A percentile compares a stretch with the other conserved stretches of the same genome.
Evolutionary conservation across 2,113 vertebrate genomes (phyloP).

Genomic region (Pangasianodon hypophthalmus): DNA sequence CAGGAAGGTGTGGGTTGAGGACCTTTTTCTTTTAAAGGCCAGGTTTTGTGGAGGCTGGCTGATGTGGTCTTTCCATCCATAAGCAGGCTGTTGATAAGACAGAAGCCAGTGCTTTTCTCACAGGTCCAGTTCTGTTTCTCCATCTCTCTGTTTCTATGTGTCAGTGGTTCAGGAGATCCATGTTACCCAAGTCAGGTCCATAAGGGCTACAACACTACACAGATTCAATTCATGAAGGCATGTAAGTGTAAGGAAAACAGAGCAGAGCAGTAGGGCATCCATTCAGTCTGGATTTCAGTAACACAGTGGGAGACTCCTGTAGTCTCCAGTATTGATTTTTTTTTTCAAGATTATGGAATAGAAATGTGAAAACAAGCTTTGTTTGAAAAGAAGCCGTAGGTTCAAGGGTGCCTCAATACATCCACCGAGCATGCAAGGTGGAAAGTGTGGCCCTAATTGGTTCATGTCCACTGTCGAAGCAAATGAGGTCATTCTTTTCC

Average conservation of each 20-base stretch:
- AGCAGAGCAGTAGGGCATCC: neutral
- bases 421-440: slow-evolving; percentile 12
- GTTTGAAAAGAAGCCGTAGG: neutral
- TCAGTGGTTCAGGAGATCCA: neutral
- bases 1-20: slow-evolving; percentile 48
- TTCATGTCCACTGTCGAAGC: neutral
- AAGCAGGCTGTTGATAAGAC: slow-evolving; percentile 50
- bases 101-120: neutral
- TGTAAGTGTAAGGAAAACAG: neutral
- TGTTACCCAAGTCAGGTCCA: neutral
- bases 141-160: neutral
- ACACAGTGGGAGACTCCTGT: neutral
- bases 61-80: slow-evolving; percentile 65
- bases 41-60: slow-evolving; percentile 52
- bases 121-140: slow-evolving; percentile 1
- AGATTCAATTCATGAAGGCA: neutral
- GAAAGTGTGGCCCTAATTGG: slow-evolving; percentile 29
- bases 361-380: slow-evolving; percentile 8
- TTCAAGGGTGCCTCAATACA: neutral
- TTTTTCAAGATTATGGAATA: neutral
- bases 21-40: slow-evolving; percentile 32
- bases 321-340: neutral
- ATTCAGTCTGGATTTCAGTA: neutral
- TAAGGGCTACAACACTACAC: neutral
- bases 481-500: slow-evolving; percentile 36